Evolutionary conservation across 2,888 invertebrate genomes (phyloP).

Genomic region (Agrilus cyanescens): DNA sequence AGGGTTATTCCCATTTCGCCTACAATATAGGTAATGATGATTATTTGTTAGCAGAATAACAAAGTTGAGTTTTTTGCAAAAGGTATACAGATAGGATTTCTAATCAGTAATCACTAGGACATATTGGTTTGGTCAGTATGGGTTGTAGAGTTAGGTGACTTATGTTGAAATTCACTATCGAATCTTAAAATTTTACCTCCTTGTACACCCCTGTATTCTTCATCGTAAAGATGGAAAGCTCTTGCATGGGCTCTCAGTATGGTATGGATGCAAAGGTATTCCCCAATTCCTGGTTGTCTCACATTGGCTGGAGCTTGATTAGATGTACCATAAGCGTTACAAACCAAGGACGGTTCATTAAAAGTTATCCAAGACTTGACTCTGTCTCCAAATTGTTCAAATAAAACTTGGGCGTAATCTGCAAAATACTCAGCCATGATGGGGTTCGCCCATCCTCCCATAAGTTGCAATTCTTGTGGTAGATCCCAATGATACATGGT

Average conservation of each 20-base stretch:
- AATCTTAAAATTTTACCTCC: conserved; percentile 7
- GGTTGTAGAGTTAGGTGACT: too few relatives aligned
- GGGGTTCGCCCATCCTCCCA: conserved; percentile 51
- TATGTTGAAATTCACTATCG: too few relatives aligned
- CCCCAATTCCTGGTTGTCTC: conserved; percentile 30
- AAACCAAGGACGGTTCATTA: conserved; percentile 42
- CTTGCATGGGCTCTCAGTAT: conserved; percentile 48
- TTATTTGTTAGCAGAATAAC: too few relatives aligned
- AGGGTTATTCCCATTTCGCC: too few relatives aligned
- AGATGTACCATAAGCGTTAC: conserved; percentile 40
- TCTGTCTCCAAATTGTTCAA: conserved; percentile 18
- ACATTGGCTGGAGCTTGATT: conserved; percentile 4
- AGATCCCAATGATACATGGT: conserved; percentile 4
- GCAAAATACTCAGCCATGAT: conserved; percentile 36
- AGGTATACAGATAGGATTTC: too few relatives aligned
- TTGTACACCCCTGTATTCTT: conserved; percentile 32
- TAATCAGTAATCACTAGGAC: too few relatives aligned
- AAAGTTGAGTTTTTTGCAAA: too few relatives aligned
- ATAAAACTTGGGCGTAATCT: conserved; percentile 39
- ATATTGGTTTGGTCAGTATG: too few relatives aligned
- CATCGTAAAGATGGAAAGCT: conserved; percentile 43
- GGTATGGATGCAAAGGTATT: conserved; percentile 47
- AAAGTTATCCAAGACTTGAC: conserved; percentile 40
- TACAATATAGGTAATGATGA: too few relatives aligned
- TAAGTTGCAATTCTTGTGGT: conserved; percentile 23